Evolutionary conservation across 1,140 invertebrate species (phyloP).

Genomic region (Neelides sp.): DNA sequence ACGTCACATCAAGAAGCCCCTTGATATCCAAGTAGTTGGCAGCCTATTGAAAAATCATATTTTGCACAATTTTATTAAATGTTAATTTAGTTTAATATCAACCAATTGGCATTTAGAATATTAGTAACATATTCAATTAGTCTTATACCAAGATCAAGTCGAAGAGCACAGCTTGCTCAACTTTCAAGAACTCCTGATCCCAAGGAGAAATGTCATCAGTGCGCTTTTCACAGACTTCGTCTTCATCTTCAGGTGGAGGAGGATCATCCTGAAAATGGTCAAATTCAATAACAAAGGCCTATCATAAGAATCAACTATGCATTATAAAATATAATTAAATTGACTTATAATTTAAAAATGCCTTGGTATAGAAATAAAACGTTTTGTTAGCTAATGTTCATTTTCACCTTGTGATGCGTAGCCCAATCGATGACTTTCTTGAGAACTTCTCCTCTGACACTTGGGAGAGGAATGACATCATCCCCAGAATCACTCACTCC

Average conservation of each 20-base stretch:
- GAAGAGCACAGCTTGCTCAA: slow-evolving; percentile 93
- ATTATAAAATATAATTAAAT: too few species aligned
- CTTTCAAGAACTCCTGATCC: slow-evolving; percentile 97
- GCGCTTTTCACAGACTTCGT: slow-evolving; percentile 86
- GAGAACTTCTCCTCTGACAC: slow-evolving; percentile 96
- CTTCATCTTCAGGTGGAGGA: slow-evolving; percentile 87
- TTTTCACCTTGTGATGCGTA: slow-evolving; percentile 61
- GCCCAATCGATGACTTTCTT: slow-evolving; percentile 94
- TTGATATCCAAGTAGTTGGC: slow-evolving; percentile 99
- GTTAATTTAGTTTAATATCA: not conserved
- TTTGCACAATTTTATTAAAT: not conserved
- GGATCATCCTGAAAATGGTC: slow-evolving; percentile 72
- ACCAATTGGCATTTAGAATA: not conserved
- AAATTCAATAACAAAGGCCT: too few species aligned
- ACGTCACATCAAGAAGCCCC: slow-evolving; percentile 90
- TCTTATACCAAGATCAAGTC: slow-evolving; percentile 62
- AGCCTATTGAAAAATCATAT: slow-evolving; percentile 42
- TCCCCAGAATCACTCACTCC: slow-evolving; percentile 66
- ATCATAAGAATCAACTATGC: too few species aligned
- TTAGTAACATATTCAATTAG: slow-evolving; percentile 2
- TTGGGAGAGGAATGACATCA: slow-evolving; percentile 91
- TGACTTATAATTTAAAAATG: too few species aligned
- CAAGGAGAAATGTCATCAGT: slow-evolving; percentile 98
- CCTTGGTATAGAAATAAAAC: too few species aligned
- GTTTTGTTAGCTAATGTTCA: not conserved